phyloP scores from a whole-genome alignment of 2,113 vertebrate species.

The Corvus hawaiiensis region DNA sequence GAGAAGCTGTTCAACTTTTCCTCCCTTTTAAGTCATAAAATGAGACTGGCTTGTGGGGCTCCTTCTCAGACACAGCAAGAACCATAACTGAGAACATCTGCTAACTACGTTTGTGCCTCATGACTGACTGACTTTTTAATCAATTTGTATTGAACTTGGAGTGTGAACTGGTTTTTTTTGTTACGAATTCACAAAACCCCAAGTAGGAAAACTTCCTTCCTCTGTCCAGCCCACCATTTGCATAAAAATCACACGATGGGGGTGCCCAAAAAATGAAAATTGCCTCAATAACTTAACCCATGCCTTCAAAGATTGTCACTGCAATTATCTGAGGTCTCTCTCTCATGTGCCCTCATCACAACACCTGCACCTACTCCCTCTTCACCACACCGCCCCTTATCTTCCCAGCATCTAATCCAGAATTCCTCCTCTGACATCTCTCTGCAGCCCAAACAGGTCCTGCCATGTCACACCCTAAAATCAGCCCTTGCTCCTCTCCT shows the following conservation, averaged over 20 bases:
- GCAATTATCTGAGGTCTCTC: neutral
- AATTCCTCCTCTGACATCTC: neutral
- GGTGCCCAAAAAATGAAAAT: neutral
- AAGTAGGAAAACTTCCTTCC: neutral
- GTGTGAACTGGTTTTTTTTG: neutral
- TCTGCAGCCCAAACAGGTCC: neutral
- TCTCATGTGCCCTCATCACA: neutral
- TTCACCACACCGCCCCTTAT: neutral
- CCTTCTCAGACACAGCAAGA: neutral
- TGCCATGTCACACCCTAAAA: neutral
- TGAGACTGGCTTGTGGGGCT: neutral
- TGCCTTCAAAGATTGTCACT: neutral
- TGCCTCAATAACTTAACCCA: neutral
- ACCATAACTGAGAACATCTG: neutral
- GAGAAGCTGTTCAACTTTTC: neutral
- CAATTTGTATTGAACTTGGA: neutral
- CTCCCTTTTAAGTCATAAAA: neutral
- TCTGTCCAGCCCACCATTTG: neutral
- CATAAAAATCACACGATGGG: neutral
- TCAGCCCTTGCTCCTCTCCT: neutral
- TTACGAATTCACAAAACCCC: fast-evolving
- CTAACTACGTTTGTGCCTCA: neutral
- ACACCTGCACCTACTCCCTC: neutral
- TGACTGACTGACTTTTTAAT: neutral
- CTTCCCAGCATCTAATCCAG: neutral